Percentiles rank a stretch among this genome's conserved stretches.
phyloP scores from a whole-genome alignment of 1,140 invertebrate genomes.

The Drosophila guanche region DNA sequence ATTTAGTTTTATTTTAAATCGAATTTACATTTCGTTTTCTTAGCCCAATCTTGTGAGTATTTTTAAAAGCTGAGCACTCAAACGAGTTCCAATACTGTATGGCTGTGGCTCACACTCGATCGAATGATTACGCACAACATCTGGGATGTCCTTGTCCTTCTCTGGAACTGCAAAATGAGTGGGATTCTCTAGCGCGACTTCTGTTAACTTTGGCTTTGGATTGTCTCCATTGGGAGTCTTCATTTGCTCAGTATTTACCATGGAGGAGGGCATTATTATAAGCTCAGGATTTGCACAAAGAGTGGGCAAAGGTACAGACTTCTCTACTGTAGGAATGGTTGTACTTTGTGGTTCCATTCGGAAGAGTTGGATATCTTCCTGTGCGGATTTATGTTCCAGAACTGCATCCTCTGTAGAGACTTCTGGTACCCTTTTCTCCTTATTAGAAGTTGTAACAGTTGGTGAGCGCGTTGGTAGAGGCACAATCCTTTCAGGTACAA shows the following conservation, averaged over 20 bases:
- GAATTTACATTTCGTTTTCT: not conserved
- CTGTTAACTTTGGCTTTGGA: not conserved
- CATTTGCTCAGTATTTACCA: no score
- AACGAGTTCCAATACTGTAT: slow-evolving; percentile 11
- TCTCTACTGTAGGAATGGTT: not conserved
- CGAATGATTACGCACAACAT: no score
- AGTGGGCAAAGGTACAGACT: not conserved
- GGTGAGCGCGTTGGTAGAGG: not conserved
- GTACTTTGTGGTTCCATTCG: no score
- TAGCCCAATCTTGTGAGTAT: slow-evolving; percentile 31
- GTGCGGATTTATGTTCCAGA: not conserved
- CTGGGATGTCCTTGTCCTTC: no score
- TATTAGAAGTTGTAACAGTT: not conserved
- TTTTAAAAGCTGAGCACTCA: slow-evolving; percentile 36
- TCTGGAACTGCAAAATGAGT: not conserved
- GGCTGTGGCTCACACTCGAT: slow-evolving; percentile 7
- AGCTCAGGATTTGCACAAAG: not conserved
- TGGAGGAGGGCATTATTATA: no score
- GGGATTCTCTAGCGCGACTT: not conserved
- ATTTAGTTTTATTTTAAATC: not conserved
- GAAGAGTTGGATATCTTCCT: not conserved
- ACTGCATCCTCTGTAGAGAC: no score
- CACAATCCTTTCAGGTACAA: not conserved
- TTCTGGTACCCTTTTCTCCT: no score
- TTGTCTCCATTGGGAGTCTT: no score